Base-by-base conservation (phyloP, 2,888 invertebrate species). In the Tetragnatha montana region DNA sequence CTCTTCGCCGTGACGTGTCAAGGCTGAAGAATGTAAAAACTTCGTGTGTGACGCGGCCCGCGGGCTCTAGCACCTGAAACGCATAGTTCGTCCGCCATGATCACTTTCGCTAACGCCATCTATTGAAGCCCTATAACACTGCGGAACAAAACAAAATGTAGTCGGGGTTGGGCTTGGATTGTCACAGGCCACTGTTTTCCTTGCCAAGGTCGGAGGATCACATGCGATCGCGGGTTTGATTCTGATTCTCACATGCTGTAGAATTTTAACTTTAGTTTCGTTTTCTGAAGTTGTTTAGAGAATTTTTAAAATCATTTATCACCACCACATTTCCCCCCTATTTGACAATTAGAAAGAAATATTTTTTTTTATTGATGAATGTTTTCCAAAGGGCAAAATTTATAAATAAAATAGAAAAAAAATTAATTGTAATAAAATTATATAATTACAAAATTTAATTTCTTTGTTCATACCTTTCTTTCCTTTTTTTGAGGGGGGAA, bases 11-110 rank as follows among this genome's bases (percentile, higher is more conserved):
- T 90, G 89, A 90, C 89, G 89, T 90, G 89, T 90, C 89, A 90
- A 90, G 89, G 89, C 89, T 90, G 74, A 90, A 87, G 89, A 90
- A 90, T 90, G 86, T 87, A 82, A 90, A 90, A 90, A 90, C 81
- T 89, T 60, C 79, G 89, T 87, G 89, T 82, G 78, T 86, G 79
- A 78, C 78, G 79, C 22, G 79, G 79, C 83, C 88, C 83, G 79
- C 60, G 50, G 74, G 83, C 73, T 83, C 69, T 22, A 70, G 74
- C 78, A 86, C 78, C 74, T 73, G 68, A 88, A 88, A 83, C 83
- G 78, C 49, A 74, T 83, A 79, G 78, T 76, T 73, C 70, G 69
- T 69, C 60, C 19, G 51, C 78, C 73, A 74, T 69, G 85, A 76
- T 85, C 81, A 85, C 89, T 85, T 81, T 89, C 85, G 81, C 88